These are phyloP conservation scores for Nipponacmea schrenckii DNA, from an alignment of 2,888 invertebrate genomes.

Conservation along the genomic window DNA sequence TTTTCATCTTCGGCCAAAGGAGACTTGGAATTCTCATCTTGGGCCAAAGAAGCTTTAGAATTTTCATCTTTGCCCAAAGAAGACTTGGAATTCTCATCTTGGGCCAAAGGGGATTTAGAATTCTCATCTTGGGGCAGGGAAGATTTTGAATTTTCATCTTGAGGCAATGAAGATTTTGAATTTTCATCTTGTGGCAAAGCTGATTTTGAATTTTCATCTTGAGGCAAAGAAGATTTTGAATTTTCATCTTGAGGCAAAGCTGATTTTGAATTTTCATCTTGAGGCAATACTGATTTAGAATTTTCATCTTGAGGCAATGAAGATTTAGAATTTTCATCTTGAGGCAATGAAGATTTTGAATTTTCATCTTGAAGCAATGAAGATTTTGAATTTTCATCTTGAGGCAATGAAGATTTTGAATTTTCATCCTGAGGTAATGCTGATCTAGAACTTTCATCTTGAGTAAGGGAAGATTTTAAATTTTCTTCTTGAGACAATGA, in stretches of 20 bases:
- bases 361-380: neutral
- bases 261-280: neutral
- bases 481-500: no score
- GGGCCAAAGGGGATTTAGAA: no score
- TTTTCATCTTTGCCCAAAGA: no score
- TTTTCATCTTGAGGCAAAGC: neutral
- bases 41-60: neutral
- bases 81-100: no score
- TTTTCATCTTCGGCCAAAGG: neutral
- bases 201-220: neutral
- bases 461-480: neutral
- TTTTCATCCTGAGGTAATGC: neutral
- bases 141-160: neutral
- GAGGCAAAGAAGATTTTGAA: neutral
- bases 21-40: neutral
- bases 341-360: neutral
- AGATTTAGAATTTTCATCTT: neutral
- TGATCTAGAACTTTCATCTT: neutral
- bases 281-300: neutral
- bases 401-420: neutral
- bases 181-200: neutral
- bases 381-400: neutral
- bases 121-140: neutral
- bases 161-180: neutral
- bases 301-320: neutral